Evolutionary conservation across 2,113 vertebrate genomes (phyloP).

Genomic region (Macrotis lagotis): DNA sequence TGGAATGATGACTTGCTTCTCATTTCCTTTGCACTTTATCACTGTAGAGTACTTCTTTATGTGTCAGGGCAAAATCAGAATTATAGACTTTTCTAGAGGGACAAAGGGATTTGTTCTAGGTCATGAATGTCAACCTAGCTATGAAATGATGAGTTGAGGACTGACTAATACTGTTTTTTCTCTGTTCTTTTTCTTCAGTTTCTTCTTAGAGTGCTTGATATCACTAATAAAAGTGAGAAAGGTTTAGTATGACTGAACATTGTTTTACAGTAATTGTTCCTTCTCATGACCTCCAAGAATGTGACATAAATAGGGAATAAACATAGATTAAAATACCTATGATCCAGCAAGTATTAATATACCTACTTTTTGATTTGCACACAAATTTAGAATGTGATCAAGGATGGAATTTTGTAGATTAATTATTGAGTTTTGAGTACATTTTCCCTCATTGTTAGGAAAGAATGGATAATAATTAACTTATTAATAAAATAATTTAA

Average conservation of each 20-base stretch:
- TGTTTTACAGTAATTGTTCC: conserved; percentile 39
- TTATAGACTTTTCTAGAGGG: conserved; percentile 32
- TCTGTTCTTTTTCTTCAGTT: conserved; percentile 47
- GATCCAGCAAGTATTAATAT: conserved; percentile 83
- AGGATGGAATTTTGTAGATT: conserved; percentile 62
- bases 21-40: conserved; percentile 81
- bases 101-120: conserved; percentile 42
- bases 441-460: conserved; percentile 41
- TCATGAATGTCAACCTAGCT: conserved; percentile 46
- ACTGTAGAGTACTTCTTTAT: conserved; percentile 50
- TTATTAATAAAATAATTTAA: conserved; percentile 33
- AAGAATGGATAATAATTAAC: conserved; percentile 38
- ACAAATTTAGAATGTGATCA: conserved; percentile 78
- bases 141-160: conserved; percentile 26
- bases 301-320: conserved; percentile 60
- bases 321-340: conserved; percentile 71
- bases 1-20: conserved; percentile 78
- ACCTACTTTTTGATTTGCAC: conserved; percentile 82
- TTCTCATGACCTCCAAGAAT: conserved; percentile 58
- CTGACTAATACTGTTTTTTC: neutral
- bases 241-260: conserved; percentile 15
- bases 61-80: neutral
- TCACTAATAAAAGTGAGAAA: conserved; percentile 29
- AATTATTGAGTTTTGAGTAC: conserved; percentile 24
- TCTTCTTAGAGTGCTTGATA: conserved; percentile 62